Base-by-base conservation (phyloP, 2,888 invertebrate species). In the Torymus tubicola region DNA sequence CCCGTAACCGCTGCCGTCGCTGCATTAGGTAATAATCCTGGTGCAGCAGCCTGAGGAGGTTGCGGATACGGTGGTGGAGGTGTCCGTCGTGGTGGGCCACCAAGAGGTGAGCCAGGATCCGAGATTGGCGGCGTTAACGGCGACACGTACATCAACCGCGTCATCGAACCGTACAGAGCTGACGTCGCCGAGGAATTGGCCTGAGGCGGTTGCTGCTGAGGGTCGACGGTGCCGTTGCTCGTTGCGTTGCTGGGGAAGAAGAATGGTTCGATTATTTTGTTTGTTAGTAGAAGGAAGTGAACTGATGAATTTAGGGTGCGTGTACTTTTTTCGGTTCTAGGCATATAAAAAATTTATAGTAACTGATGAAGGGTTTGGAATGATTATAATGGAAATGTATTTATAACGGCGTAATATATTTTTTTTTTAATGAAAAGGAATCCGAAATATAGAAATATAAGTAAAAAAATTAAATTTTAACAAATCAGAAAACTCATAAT, bases 41-140 rank as follows among this genome's bases (percentile, higher is more conserved):
- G 42, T 8, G 42, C 42, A 8, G 42, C 42, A 42, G 72, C 58
- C 61, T 67, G 68, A 1, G 71, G 24, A 8, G 80, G 79, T 82
- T 94, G 93, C 79, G 95, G 95, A 90, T 96, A 96, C 18, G 96
- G 96, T 73, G 95, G 95, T 70, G 96, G 96, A 81, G 96, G 96
- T 80, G 96, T 95, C 79, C 95, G 94, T 87, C 95, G 93, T 79
- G 95, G 92, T 83, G 93, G 94, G 82, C 94, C 93, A 80, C 93
- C 91, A 82, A 87, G 88, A 13, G 96, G 96, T 86, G 96, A 96
- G 83, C 96, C 96, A 81, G 96, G 97, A 89, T 97, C 96, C 78
- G 97, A 96, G 90, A 95, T 96, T 84, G 97, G 97, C 61, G 97
- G 96, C 84, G 97, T 97, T 87, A 96, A 92, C 61, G 96, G 97